A percentile compares a stretch with the other conserved stretches of the same genome.
Evolutionary conservation across 1,140 invertebrate genomes (phyloP).

Genomic region (Heliconius hermathena): DNA sequence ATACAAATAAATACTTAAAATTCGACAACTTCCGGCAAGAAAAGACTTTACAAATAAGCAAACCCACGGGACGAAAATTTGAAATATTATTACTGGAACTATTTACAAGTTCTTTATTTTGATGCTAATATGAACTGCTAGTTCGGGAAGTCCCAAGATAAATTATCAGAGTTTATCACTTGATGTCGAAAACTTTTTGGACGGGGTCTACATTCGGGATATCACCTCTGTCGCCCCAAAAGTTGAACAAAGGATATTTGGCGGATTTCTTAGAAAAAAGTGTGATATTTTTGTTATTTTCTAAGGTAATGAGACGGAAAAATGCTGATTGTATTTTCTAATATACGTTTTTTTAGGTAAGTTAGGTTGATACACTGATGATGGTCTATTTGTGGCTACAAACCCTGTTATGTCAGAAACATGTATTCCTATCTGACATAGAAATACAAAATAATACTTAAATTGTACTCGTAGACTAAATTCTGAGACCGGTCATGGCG

Average conservation of each 20-base stretch:
- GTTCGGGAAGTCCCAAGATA: conserved; percentile 35
- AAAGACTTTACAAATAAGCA: background rate
- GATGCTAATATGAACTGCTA: conserved; percentile 20
- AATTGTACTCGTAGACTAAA: no score
- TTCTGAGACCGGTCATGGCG: no score
- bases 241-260: conserved; percentile 5
- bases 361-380: no score
- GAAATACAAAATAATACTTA: no score
- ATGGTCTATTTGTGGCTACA: no score
- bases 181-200: conserved; percentile 35
- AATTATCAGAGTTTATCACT: conserved; percentile 38
- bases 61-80: background rate
- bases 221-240: conserved; percentile 10
- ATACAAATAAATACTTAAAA: background rate
- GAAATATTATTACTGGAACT: conserved; percentile 12
- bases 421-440: no score
- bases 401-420: no score
- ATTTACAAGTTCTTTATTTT: conserved; percentile 23
- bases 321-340: background rate
- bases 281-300: background rate
- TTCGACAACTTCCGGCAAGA: background rate
- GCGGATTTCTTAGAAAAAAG: background rate
- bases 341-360: no score
- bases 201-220: conserved; percentile 22
- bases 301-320: background rate